phyloP scores from a whole-genome alignment of 2,797 vertebrate species.

The Phaenicophaeus curvirostris region DNA sequence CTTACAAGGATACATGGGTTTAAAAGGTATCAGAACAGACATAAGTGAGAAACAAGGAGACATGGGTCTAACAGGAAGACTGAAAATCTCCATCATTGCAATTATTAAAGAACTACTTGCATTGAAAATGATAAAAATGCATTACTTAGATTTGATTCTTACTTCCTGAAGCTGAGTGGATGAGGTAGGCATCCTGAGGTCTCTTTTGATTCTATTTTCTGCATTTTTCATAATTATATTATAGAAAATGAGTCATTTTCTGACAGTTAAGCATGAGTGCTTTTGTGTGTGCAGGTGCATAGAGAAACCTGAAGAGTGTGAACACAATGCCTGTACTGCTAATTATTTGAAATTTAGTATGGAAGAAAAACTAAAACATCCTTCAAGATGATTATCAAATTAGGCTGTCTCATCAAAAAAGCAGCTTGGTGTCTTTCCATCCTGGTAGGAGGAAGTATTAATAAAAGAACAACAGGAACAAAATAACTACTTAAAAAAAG shows the following conservation, averaged over 20 bases:
- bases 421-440: not conserved
- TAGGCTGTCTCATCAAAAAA: not conserved
- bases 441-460: not conserved
- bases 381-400: not conserved
- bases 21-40: not conserved
- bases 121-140: not conserved
- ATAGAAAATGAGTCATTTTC: not conserved
- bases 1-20: not conserved
- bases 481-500: not conserved
- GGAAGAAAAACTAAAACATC: not conserved
- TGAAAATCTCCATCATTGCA: not conserved
- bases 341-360: not conserved
- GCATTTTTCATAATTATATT: not conserved
- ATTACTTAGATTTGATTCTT: not conserved
- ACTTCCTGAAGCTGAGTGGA: not conserved
- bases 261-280: not conserved
- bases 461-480: not conserved
- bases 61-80: not conserved
- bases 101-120: not conserved
- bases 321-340: not conserved
- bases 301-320: not conserved
- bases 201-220: not conserved
- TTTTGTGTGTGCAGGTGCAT: not conserved
- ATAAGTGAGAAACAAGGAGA: not conserved
- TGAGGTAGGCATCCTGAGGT: not conserved